Evolutionary conservation across 1,140 invertebrate genomes (phyloP).

Genomic region (Calephelis virginiensis): DNA sequence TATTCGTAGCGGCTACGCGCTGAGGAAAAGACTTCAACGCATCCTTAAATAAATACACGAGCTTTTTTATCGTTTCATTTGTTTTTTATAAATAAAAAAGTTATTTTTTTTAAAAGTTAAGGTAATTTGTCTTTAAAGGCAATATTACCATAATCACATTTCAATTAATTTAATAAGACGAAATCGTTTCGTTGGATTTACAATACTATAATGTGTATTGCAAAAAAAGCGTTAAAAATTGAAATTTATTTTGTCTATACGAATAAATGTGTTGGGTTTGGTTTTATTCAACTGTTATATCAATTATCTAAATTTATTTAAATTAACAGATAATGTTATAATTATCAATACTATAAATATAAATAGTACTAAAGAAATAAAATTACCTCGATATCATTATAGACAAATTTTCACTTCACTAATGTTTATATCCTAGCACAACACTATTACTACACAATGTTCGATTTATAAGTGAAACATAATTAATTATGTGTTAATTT

Average conservation of each 20-base stretch:
- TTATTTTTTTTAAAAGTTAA: constrained; percentile 5
- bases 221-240: too few relatives aligned
- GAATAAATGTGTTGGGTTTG: too few relatives aligned
- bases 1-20: constrained; percentile 36
- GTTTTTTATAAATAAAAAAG: too few relatives aligned
- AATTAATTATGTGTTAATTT: neutral
- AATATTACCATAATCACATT: too few relatives aligned
- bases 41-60: neutral
- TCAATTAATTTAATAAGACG: too few relatives aligned
- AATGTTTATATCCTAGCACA: constrained; percentile 31
- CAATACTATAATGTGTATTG: too few relatives aligned
- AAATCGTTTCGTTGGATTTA: too few relatives aligned
- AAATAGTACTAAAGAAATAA: neutral
- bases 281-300: too few relatives aligned
- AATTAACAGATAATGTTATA: too few relatives aligned
- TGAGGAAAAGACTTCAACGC: constrained; percentile 39
- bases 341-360: too few relatives aligned
- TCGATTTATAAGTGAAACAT: constrained; percentile 22
- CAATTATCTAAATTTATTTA: too few relatives aligned
- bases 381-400: constrained; percentile 39
- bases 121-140: neutral
- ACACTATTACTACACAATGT: constrained; percentile 28
- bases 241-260: too few relatives aligned
- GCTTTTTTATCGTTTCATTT: constrained; percentile 1
- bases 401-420: constrained; percentile 29